Conservation (phyloP, 2,113 vertebrate species). For the Xerus inauris region DNA sequence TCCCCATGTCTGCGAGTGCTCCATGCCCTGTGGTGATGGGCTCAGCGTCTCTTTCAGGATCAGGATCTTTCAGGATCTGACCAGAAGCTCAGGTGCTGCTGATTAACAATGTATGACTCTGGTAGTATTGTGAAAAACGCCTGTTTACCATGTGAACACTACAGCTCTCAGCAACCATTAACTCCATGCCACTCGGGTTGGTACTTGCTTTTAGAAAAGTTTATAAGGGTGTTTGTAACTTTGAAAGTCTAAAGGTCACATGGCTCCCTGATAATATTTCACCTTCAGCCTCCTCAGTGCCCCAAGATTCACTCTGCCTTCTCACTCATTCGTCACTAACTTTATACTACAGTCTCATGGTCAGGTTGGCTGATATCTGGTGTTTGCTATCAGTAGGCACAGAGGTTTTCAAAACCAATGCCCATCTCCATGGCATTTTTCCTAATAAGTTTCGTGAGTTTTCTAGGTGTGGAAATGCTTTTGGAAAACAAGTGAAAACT, state of each 20-base stretch:
- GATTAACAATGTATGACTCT: neutral
- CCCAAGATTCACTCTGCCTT: neutral
- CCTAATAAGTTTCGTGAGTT: neutral
- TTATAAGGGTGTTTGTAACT: neutral
- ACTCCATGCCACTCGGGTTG: neutral
- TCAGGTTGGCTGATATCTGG: neutral
- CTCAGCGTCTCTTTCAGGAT: neutral
- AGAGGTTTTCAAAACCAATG: neutral
- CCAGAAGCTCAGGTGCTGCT: neutral
- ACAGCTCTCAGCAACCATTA: neutral
- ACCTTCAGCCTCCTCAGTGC: neutral
- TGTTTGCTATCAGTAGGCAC: neutral
- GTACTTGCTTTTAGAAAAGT: neutral
- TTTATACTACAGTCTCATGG: fast-evolving
- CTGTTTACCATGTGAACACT: neutral
- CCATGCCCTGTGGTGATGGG: fast-evolving
- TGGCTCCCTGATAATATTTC: neutral
- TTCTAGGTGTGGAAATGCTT: neutral
- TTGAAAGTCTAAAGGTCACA: neutral
- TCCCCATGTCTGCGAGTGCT: neutral
- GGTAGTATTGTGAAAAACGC: neutral
- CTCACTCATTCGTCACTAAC: too few species aligned
- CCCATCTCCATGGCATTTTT: neutral
- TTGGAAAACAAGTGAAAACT: neutral
- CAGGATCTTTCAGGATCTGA: too few species aligned